phyloP scores from a whole-genome alignment of 2,888 invertebrate genomes.

The Plemyria rubiginata region DNA sequence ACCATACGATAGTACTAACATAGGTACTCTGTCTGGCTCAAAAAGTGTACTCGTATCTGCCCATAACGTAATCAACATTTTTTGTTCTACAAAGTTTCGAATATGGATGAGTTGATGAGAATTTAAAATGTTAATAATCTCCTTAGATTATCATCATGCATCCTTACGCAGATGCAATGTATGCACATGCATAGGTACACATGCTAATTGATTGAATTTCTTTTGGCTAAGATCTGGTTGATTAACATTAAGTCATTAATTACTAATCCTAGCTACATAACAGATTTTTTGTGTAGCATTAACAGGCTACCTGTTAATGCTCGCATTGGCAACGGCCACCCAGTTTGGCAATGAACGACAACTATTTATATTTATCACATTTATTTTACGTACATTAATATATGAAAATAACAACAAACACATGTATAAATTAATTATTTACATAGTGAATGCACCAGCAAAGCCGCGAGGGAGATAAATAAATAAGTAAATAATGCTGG shows the following conservation, averaged over 20 bases:
- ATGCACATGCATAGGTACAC: constrained; percentile 20
- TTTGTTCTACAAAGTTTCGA: constrained; percentile 21
- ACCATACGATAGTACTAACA: background rate
- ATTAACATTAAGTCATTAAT: constrained; percentile 30
- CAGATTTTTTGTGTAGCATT: constrained; percentile 30
- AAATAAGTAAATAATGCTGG: too few species aligned
- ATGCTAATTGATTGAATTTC: constrained; percentile 13
- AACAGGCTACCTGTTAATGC: too few species aligned
- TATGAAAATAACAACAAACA: background rate
- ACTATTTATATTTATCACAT: constrained; percentile 28
- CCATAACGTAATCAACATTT: constrained; percentile 18
- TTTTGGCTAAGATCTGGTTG: constrained; percentile 30
- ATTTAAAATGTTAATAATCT: constrained; percentile 19
- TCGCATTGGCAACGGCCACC: constrained; percentile 15
- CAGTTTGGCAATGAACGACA: constrained; percentile 18
- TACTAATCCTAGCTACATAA: constrained; percentile 18
- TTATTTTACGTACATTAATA: constrained; percentile 23
- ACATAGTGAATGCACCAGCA: too few species aligned
- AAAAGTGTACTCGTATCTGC: constrained; percentile 9
- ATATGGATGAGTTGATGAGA: constrained; percentile 21
- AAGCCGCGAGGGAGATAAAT: too few species aligned
- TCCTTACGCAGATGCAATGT: background rate
- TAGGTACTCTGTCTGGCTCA: background rate
- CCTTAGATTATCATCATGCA: constrained; percentile 1
- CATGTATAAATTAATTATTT: too few species aligned